Evolutionary conservation across 2,888 invertebrate genomes (phyloP).

Genomic region (Cephalotes varians): DNA sequence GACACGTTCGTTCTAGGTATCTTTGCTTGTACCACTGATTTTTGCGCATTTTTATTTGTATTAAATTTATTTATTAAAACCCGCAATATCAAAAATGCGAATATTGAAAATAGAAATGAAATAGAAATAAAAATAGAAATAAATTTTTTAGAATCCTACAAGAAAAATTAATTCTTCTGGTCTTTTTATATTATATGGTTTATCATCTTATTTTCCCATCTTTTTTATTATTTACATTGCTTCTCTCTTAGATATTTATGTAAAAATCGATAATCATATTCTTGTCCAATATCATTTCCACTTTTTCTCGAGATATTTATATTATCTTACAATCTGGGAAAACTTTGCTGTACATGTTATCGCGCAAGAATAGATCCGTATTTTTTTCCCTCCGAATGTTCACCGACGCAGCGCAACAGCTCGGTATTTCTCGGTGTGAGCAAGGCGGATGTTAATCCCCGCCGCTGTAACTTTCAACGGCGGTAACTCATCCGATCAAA

Average conservation of each 20-base stretch:
- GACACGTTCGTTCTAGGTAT: background rate
- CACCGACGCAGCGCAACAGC: slow-evolving; percentile 34
- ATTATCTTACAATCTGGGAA: background rate
- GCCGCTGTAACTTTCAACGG: slow-evolving; percentile 80
- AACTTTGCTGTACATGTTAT: background rate
- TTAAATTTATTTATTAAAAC: background rate
- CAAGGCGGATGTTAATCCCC: slow-evolving; percentile 74
- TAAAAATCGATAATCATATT: background rate
- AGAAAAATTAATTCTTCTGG: background rate
- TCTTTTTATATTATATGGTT: background rate
- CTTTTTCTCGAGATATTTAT: background rate
- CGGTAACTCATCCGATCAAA: slow-evolving; percentile 84
- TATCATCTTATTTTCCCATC: background rate
- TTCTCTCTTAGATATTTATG: background rate
- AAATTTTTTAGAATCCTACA: background rate
- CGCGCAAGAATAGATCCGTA: slow-evolving; percentile 3
- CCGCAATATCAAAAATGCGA: background rate
- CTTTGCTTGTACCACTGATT: background rate
- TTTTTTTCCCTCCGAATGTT: slow-evolving; percentile 16
- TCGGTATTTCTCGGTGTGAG: slow-evolving; percentile 42
- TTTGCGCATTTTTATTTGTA: background rate
- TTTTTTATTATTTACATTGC: background rate
- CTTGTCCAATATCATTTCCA: background rate
- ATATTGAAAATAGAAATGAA: background rate
- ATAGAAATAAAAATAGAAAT: background rate